Base-by-base conservation (phyloP, 1,140 invertebrate genomes). In the Drosophila mauritiana region DNA sequence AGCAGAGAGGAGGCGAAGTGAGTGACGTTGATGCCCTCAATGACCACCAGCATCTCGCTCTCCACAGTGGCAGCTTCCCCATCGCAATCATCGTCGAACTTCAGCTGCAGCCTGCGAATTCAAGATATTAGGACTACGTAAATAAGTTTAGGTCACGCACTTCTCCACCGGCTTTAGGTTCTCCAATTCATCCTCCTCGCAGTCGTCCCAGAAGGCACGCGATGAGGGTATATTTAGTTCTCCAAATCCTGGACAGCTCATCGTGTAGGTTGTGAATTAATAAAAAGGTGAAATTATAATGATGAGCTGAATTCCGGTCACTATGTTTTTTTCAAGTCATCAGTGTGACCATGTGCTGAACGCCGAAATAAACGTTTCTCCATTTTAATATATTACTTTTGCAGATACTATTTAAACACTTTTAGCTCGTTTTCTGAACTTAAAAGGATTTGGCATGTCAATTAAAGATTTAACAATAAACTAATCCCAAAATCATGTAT, bases 121-220 rank as follows among this genome's bases (percentile, higher is more conserved):
- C 3, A 3, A 27, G 7, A 11, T 8, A 12, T 36, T 36, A 48
- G 11, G 34, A 57, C 10, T 0, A n/a, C 5, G 15, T 49, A 49
- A 57, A 48, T 42, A 74, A 15, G 22, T 12, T 12, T 39, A 20
- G 55, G 34, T 34, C 15, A 69, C 70, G 68, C 49, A 90, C 80
- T 80, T 85, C 31, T 78, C 53, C 1, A 68, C 75, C 43, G 62
- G 64, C 37, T 76, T 54, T 3, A 74, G 52, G 52, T 45, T 84
- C 2, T 88, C 79, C 8, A 82, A 72, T 39, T 92, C 91, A 51
- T 90, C 90, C 53, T 92, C 91, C 6, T 92, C 91, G 36, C 91
- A 92, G 20, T 91, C 91, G 58, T 92, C 91, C 91, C 91, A 92
- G 48, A 92, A 92, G 4, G 91, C 91, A 10, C 91, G 72, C 7